Conservation (phyloP, 2,113 vertebrate species). For the Gulo gulo region DNA sequence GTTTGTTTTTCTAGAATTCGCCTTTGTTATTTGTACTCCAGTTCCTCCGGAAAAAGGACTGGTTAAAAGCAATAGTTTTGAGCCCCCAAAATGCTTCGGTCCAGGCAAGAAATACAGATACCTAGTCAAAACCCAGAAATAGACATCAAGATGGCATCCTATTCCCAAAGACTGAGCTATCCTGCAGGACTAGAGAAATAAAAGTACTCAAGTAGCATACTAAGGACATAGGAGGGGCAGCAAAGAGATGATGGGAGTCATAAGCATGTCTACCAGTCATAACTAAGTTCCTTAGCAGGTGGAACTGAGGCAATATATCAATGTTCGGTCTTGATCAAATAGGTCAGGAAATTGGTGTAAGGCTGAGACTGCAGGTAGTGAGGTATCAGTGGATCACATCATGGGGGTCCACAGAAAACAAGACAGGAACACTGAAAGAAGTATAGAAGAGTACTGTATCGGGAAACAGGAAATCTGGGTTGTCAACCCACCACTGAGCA, state of each 20-base stretch:
- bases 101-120: neutral
- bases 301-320: neutral
- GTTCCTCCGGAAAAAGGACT: neutral
- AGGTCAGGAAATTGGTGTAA: neutral
- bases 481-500: neutral
- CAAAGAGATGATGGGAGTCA: neutral
- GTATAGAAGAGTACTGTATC: neutral
- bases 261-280: neutral
- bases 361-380: neutral
- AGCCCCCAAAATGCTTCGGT: neutral
- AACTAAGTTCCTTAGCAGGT: neutral
- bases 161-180: neutral
- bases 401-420: neutral
- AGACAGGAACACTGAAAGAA: neutral
- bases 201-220: neutral
- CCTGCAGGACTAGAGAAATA: neutral
- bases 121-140: neutral
- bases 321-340: neutral
- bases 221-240: neutral
- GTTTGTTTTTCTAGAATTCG: neutral
- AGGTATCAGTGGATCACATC: neutral
- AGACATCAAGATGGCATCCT: neutral
- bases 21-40: neutral
- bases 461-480: neutral
- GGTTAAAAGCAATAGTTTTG: neutral